Percentiles rank a stretch among this genome's conserved stretches.
Conservation (phyloP, 1,140 invertebrate species). For the Pachypsylla venusta region DNA sequence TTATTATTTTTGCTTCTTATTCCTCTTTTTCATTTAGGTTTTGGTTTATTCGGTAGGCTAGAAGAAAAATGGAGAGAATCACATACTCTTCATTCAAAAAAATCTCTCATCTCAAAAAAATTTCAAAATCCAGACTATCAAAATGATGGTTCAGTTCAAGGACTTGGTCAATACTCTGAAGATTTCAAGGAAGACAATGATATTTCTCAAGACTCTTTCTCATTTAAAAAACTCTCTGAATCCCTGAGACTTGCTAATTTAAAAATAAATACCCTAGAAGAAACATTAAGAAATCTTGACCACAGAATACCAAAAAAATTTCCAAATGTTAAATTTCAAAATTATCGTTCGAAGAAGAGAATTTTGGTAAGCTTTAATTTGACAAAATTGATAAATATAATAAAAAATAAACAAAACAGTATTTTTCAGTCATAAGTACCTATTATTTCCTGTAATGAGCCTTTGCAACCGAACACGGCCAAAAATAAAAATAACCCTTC, state of each 20-base stretch:
- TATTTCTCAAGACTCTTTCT: background rate
- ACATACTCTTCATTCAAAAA: background rate
- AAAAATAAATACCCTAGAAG: conserved; percentile 49
- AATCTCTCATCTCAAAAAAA: background rate
- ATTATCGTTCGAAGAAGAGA: conserved; percentile 76
- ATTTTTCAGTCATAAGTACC: background rate
- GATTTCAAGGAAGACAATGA: background rate
- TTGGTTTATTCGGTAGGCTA: too few relatives aligned
- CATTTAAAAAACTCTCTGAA: background rate
- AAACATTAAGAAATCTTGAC: conserved; percentile 52
- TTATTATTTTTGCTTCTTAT: too few relatives aligned
- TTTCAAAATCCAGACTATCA: background rate
- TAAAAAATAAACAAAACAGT: background rate
- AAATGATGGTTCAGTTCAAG: background rate
- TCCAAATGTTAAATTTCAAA: conserved; percentile 78
- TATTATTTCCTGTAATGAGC: background rate
- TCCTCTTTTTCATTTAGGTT: too few relatives aligned
- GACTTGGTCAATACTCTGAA: background rate
- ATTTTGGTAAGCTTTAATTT: conserved; percentile 52
- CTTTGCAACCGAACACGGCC: background rate
- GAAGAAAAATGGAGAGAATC: background rate
- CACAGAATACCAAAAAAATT: conserved; percentile 61
- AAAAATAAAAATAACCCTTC: background rate
- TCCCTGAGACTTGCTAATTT: conserved; percentile 35
- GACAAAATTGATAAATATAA: background rate